These are phyloP conservation scores for Acanthisitta chloris DNA, from an alignment of 2,113 vertebrate genomes.

Conservation along the genomic window DNA sequence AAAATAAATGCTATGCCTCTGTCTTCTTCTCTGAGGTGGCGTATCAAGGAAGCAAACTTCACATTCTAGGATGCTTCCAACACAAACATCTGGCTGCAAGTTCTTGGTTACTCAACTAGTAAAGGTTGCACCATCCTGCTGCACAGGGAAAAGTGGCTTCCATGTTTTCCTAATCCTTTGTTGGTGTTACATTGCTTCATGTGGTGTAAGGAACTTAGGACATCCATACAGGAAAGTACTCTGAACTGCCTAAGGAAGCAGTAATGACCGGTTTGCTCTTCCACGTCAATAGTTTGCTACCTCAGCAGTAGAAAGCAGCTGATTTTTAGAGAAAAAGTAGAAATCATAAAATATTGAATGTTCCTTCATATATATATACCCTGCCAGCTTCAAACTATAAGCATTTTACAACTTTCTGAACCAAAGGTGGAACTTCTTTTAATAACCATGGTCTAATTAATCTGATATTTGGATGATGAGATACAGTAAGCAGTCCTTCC, in stretches of 20 bases:
- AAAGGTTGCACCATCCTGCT: rapidly evolving
- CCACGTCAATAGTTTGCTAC: neutral
- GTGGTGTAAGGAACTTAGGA: neutral
- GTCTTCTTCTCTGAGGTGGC: neutral
- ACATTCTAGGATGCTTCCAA: neutral
- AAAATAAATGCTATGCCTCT: neutral
- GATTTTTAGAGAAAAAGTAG: neutral
- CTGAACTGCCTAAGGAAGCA: neutral
- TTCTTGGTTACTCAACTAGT: neutral
- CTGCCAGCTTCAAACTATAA: neutral
- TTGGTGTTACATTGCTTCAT: neutral
- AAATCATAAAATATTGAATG: neutral
- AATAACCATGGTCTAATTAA: neutral
- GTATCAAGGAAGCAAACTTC: neutral
- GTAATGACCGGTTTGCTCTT: neutral
- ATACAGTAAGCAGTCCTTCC: neutral
- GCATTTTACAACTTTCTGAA: neutral
- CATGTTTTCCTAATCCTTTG: neutral
- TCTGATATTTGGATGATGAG: neutral
- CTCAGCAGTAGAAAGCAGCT: neutral
- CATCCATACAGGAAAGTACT: neutral
- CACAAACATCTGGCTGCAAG: neutral
- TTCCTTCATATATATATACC: neutral
- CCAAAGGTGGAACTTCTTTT: neutral
- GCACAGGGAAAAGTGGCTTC: neutral